These are phyloP conservation scores for Amphipyra berbera DNA, from an alignment of 2,888 invertebrate species.

Conservation along the genomic window DNA sequence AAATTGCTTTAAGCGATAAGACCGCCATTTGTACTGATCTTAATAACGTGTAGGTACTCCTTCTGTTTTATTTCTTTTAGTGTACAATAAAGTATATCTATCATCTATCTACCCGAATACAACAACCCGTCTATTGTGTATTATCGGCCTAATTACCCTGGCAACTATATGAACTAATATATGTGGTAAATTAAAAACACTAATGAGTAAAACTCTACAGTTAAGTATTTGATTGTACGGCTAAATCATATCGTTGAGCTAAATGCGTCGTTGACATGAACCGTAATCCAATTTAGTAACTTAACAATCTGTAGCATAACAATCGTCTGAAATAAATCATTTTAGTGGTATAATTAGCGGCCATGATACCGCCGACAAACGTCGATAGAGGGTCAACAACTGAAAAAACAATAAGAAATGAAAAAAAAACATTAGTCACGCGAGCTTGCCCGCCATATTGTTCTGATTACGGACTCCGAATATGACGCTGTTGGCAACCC, in stretches of 20 bases:
- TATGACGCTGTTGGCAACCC: constrained; percentile 51
- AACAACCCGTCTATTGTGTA: neutral
- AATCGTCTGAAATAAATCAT: constrained; percentile 80
- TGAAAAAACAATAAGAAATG: constrained; percentile 87
- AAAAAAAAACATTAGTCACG: constrained; percentile 87
- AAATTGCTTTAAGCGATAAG: too few relatives aligned
- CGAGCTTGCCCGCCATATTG: constrained; percentile 68
- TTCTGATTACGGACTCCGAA: constrained; percentile 64
- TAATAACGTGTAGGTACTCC: too few relatives aligned
- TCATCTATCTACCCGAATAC: neutral
- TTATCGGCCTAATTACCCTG: neutral
- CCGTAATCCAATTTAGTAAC: constrained; percentile 70
- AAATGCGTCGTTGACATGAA: constrained; percentile 77
- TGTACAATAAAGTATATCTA: too few relatives aligned
- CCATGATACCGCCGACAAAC: constrained; percentile 70
- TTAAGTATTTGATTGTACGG: constrained; percentile 53
- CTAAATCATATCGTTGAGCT: constrained; percentile 68
- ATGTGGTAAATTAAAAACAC: constrained; percentile 38
- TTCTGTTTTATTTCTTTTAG: too few relatives aligned
- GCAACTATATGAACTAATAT: constrained; percentile 12
- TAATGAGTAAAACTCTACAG: constrained; percentile 41
- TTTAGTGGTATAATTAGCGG: constrained; percentile 80
- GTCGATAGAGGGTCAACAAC: constrained; percentile 86
- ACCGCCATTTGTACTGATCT: too few relatives aligned
- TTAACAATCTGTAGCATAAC: constrained; percentile 70